Conservation (phyloP, 2,888 invertebrate genomes). For the Molanna angustata region DNA sequence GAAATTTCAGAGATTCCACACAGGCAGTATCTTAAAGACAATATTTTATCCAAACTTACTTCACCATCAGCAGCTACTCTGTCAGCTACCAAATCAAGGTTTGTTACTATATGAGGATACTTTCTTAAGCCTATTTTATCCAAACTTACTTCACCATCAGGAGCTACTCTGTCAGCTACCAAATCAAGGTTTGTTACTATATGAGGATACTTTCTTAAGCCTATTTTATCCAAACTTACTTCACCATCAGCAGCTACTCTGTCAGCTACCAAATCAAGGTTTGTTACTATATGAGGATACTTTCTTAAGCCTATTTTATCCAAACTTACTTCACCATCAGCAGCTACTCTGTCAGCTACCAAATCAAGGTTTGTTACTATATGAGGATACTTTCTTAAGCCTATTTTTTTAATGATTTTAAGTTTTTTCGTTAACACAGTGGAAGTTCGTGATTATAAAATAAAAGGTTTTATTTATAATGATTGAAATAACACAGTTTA, state of each 20-base stretch:
- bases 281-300: neutral
- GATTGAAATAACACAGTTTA: too few relatives aligned
- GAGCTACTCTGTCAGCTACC: slow-evolving; percentile 66
- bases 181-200: slow-evolving; percentile 56
- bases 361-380: slow-evolving; percentile 72
- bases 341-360: slow-evolving; percentile 66
- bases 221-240: slow-evolving; percentile 58
- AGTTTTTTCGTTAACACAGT: too few relatives aligned
- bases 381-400: too few relatives aligned
- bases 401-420: too few relatives aligned
- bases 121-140: too few relatives aligned
- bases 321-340: slow-evolving; percentile 63
- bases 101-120: neutral
- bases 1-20: slow-evolving; percentile 40
- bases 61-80: slow-evolving; percentile 65
- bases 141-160: slow-evolving; percentile 63
- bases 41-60: slow-evolving; percentile 60
- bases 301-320: too few relatives aligned
- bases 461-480: too few relatives aligned
- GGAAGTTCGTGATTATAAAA: too few relatives aligned
- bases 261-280: slow-evolving; percentile 69
- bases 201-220: neutral
- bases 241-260: slow-evolving; percentile 65
- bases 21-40: slow-evolving; percentile 55
- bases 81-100: slow-evolving; percentile 69